Evolutionary conservation across 53 echinoderm and acorn worm genomes (phyloP).

Genomic region (Zoroaster sp.): DNA sequence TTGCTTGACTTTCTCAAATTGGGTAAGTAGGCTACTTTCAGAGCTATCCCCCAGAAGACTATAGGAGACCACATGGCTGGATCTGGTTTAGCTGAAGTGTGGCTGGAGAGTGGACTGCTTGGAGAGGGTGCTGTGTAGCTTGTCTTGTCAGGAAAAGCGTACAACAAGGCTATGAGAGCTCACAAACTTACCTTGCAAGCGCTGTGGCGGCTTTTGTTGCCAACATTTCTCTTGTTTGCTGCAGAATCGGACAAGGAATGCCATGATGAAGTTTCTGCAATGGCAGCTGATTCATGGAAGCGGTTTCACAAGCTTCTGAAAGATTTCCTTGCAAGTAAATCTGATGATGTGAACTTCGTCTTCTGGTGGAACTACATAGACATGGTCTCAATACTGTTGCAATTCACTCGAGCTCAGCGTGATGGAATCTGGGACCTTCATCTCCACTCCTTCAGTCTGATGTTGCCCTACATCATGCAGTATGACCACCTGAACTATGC

Average conservation of each 20-base stretch:
- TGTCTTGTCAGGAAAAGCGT: constrained; percentile 35
- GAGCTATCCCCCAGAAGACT: constrained; percentile 38
- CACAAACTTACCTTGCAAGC: constrained; percentile 65
- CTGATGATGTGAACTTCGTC: neutral
- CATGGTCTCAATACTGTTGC: neutral
- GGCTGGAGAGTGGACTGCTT: constrained; percentile 49
- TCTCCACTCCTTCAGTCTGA: constrained; percentile 23
- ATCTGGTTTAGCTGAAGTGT: constrained; percentile 36
- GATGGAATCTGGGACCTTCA: neutral
- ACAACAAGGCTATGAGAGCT: constrained; percentile 39
- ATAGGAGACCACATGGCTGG: constrained; percentile 51
- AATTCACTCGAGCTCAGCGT: constrained; percentile 14
- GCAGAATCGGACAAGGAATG: no score
- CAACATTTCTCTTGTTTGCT: no score
- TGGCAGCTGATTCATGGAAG: neutral
- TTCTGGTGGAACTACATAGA: constrained; percentile 43
- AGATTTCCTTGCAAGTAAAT: no score
- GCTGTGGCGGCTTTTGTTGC: constrained; percentile 43
- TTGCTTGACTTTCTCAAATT: no score
- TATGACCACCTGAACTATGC: constrained; percentile 74
- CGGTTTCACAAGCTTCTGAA: neutral
- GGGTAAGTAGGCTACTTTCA: no score
- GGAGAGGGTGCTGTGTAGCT: neutral
- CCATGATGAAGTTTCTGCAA: no score
- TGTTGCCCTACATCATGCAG: constrained; percentile 62